Conservation (phyloP, 2,888 invertebrate species). For the Ectobius pallidus region DNA sequence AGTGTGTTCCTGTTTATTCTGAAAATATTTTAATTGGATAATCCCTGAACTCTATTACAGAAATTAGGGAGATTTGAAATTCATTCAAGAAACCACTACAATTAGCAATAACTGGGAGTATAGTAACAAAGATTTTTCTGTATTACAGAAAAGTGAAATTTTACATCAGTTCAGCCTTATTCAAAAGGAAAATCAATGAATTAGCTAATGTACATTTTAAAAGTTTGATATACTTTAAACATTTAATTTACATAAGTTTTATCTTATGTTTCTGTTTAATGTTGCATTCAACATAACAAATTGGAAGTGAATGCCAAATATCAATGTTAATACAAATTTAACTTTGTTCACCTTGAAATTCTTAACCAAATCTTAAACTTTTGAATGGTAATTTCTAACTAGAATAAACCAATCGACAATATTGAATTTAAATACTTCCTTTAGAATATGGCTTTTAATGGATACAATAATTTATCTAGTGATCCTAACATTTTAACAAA, state of each 20-base stretch:
- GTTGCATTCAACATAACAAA: background rate
- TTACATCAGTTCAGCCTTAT: conserved; percentile 17
- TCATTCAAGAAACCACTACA: conserved; percentile 18
- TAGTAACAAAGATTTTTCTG: background rate
- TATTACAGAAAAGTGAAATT: background rate
- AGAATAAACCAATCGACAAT: no score
- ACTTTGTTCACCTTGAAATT: no score
- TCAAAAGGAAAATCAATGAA: conserved; percentile 15
- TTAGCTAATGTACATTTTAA: background rate
- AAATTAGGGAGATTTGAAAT: conserved; percentile 6
- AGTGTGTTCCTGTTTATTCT: conserved; percentile 1
- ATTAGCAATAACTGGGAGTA: background rate
- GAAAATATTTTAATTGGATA: conserved; percentile 17
- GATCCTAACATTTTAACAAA: no score
- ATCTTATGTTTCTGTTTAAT: no score
- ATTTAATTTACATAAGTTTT: no score
- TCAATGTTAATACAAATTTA: background rate
- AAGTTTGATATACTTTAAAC: no score
- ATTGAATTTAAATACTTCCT: background rate
- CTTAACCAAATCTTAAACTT: no score
- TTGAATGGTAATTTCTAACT: no score
- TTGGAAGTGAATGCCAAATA: background rate
- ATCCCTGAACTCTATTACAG: conserved; percentile 1
- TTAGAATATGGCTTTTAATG: conserved; percentile 2
- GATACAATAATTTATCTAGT: background rate